Evolutionary conservation across 2,888 invertebrate genomes (phyloP).

Genomic region (Punctoribates punctum): DNA sequence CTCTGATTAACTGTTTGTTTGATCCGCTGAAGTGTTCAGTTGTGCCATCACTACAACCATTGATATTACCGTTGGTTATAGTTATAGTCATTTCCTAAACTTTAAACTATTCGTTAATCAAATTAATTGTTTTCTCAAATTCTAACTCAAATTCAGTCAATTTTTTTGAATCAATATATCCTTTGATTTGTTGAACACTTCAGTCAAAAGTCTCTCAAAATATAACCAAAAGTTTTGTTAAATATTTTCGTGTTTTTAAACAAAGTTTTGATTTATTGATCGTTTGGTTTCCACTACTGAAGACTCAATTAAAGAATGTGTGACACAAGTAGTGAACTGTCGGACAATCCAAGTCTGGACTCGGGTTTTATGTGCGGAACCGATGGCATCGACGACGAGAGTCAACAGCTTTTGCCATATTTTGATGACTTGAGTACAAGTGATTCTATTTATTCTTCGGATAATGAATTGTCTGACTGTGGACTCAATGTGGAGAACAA

Average conservation of each 20-base stretch:
- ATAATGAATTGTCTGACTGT: conserved; percentile 7
- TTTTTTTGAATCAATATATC: not conserved
- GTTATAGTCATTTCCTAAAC: not conserved
- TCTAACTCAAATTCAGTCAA: not conserved
- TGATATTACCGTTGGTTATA: not conserved
- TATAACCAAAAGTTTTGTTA: not conserved
- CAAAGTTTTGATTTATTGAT: not conserved
- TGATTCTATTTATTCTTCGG: conserved; percentile 24
- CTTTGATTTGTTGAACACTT: not conserved
- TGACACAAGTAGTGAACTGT: conserved; percentile 37
- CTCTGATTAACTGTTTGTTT: not conserved
- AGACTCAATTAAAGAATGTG: not conserved
- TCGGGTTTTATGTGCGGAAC: not conserved
- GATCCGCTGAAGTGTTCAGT: not conserved
- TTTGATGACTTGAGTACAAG: conserved; percentile 33
- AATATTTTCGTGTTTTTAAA: not conserved
- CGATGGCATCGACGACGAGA: not conserved
- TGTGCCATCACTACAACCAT: conserved; percentile 22
- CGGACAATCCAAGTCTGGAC: conserved; percentile 14
- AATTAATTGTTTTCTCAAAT: not conserved
- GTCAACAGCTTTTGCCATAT: conserved; percentile 33
- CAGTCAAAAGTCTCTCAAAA: not conserved
- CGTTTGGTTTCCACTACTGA: not conserved
- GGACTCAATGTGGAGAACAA: not conserved
- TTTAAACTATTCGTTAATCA: not conserved